Base-by-base conservation (phyloP, 2,888 invertebrate genomes). In the Stenoptilia bipunctidactyla region DNA sequence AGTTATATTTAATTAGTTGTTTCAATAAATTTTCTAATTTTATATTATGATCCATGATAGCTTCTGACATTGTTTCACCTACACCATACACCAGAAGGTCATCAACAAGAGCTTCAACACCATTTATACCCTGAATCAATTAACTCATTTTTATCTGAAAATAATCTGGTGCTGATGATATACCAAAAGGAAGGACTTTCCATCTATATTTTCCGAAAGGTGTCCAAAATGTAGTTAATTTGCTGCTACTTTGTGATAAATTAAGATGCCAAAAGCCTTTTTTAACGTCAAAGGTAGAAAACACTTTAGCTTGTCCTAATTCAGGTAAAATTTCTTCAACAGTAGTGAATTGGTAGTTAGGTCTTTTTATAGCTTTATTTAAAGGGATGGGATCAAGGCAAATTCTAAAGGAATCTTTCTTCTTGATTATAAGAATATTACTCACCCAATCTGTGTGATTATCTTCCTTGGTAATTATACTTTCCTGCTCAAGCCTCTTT, bases 361-460 rank as follows among this genome's bases (percentile, higher is more conserved):
- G 44, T 20, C 48, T 39, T 33, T 42, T 45, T 1, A 48, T 37
- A 10, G 42, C 45, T 36, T 41, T 39, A 30, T 45, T 48, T 13
- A 45, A 35, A 12, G 42, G 42, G n/a, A 38, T 40, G 3, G 48
- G 45, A 34, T 48, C 48, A 13, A 48, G 34, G 33, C 48, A 48
- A 34, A 43, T 36, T 40, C 45, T 40, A 9, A 41, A 37, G 1
- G 34, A 38, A 12, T 39, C 33, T 13, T 30, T 34, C 27, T 35
- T 41, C 37, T 38, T 37, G 8, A 43, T 35, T 25, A 44, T 36
- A 36, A 38, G 25, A 12, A 38, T 40, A 13, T 41, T 42, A 15
- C 27, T 36, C 39, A 43, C 42, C 40, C 42, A 42, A 15, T 45
- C 45, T 13, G 42, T 42, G 15, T 42, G n/a, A 40, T 1, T 25